A percentile compares a stretch with the other conserved stretches of the same genome.
phyloP scores from a whole-genome alignment of 2,888 invertebrate genomes.

The Platycnemis pennipes region DNA sequence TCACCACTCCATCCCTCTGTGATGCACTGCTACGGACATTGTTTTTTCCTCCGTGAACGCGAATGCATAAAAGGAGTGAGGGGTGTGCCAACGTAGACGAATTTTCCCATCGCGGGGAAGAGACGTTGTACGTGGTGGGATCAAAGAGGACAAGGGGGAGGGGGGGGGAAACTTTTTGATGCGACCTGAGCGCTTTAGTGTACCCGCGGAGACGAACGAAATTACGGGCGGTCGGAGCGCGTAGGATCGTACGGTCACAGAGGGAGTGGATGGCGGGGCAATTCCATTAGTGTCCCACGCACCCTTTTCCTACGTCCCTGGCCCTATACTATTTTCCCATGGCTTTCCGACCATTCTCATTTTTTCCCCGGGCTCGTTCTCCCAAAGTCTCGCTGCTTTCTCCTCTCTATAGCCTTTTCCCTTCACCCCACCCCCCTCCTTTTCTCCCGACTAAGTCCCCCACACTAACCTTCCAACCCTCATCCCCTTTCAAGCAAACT shows the following conservation, averaged over 20 bases:
- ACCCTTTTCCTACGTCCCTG: background rate
- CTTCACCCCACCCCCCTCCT: background rate
- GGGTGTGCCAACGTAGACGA: background rate
- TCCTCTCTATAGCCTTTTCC: background rate
- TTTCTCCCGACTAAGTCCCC: background rate
- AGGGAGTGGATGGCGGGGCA: background rate
- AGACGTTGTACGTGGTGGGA: background rate
- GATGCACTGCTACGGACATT: background rate
- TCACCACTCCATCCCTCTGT: background rate
- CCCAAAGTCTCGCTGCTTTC: background rate
- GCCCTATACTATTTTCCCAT: background rate
- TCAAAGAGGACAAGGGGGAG: background rate
- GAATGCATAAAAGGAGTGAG: background rate
- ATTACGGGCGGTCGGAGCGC: background rate
- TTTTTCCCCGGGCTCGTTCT: background rate
- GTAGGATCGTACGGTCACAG: background rate
- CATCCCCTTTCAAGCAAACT: background rate
- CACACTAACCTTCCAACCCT: background rate
- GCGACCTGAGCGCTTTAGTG: background rate
- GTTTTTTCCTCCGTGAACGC: background rate
- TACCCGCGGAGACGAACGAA: background rate
- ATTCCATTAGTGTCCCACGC: constrained; percentile 12
- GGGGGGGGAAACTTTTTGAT: background rate
- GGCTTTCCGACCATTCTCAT: constrained; percentile 14
- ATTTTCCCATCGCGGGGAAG: background rate